Conservation (phyloP, 2,888 invertebrate species). For the Harmothoe impar region DNA sequence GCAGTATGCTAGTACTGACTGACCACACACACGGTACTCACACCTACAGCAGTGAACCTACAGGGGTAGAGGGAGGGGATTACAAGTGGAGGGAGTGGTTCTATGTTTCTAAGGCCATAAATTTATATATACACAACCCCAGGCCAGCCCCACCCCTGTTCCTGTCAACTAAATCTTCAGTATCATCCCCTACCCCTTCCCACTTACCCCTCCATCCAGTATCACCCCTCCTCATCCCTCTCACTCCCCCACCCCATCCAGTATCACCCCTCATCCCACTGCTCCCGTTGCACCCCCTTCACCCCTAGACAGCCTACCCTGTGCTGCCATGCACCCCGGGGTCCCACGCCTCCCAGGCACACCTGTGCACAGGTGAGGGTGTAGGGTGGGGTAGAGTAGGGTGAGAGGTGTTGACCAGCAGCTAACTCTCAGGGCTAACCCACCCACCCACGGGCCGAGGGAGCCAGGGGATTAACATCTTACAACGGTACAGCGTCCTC, state of each 20-base stretch:
- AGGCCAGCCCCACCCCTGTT: neutral
- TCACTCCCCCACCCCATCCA: neutral
- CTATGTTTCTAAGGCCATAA: neutral
- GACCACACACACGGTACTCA: neutral
- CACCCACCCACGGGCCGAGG: neutral
- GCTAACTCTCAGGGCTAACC: neutral
- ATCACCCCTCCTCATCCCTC: neutral
- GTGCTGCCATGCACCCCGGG: neutral
- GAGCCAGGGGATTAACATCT: conserved; percentile 3
- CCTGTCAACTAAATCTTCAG: neutral
- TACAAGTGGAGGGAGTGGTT: neutral
- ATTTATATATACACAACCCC: neutral
- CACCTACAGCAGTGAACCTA: neutral
- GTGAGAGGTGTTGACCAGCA: neutral
- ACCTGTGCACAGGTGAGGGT: neutral
- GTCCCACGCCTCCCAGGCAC: neutral
- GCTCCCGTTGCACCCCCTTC: neutral
- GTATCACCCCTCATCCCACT: neutral
- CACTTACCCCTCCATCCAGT: neutral
- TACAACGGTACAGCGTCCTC: conserved; percentile 22
- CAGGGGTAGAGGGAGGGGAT: neutral
- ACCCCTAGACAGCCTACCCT: neutral
- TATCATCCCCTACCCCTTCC: neutral
- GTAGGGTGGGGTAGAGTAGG: neutral
- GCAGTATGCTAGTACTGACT: neutral